Base-by-base conservation (phyloP, 2,113 vertebrate genomes). In the Morone chrysops region DNA sequence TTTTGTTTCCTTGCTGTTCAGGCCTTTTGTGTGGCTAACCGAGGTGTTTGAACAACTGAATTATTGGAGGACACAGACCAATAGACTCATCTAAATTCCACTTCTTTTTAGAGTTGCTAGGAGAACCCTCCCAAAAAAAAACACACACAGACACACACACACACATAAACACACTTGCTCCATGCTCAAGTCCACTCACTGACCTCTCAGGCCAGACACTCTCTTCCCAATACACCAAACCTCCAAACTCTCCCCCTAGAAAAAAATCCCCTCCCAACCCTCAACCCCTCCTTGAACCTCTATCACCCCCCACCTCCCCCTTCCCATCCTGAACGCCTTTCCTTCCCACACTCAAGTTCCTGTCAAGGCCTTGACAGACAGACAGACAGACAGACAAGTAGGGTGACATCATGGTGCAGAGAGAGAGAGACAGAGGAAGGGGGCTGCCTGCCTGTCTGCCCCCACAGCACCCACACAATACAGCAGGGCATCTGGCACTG, bases 401-500 rank as follows among this genome's bases (percentile, higher is more conserved):
- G 56, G 87, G 83, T 87, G 91, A 94, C 92, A 93, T 94, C 90
- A 90, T 92, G 85, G 80, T 82, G 83, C 63, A 75, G 54, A 76
- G 84, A 71, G 60, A 38, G 83, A 41, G 70, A 54, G 63, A 65
- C 40, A 75, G 82, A 72, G 65, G 82, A 31, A 82, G 81, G 90
- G 82, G 88, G 50, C 73, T 80, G 82, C 43, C 54, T 85, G 76
- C 59, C 76, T 78, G 83, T 75, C 82, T 83, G 88, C 50, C 73
- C 88, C 78, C 71, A 31, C 66, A 83, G 86, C 84, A 90, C 91
- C 89, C 70, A 87, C 86, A 94, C 92, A 93, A 94, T 94, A 61
- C 92, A 93, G 83, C 78, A 92, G 91, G 91, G 94, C 92, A 94
- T 94, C 93, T 94, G 93, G 91, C 87, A 86, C 73, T 89, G 84